Base-by-base conservation (phyloP, 2,797 vertebrate genomes). In the Epinephelus malabaricus region DNA sequence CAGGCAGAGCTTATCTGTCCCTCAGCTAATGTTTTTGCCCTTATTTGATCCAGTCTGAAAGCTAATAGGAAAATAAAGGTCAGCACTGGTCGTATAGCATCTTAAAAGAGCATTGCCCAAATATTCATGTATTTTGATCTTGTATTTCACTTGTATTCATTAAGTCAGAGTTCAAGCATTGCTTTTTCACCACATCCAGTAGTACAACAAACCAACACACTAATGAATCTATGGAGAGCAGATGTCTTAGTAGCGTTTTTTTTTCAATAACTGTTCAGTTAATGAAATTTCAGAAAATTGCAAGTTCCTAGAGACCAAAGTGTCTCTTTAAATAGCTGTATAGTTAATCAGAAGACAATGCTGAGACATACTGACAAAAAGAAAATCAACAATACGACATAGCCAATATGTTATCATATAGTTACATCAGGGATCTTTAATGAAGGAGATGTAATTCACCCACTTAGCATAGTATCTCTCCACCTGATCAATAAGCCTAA, bases 1-100 rank as follows among this genome's bases (percentile, higher is more conserved):
- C 15, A 78, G 68, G 69, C 40, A 62, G 63, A 47, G 43, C 25
- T 49, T 30, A 59, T 25, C 34, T 76, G 45, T 63, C 21, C 50
- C 30, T 19, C 11, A 63, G 34, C 58, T 58, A 58, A 18, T 71
- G 11, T 69, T 53, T 69, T 19, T 54, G 18, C 18, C 25, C 2
- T 14, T 7, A 23, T 58, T 56, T 86, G 18, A 23, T 50, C 15
- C 25, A 51, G 55, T 51, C 15, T 68, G 17, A 70, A 62, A 19
- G 51, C 45, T 46, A 68, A 78, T 34, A 18, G 54, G 18, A 69
- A 60, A 40, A 40, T 3, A 17, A 40, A 51, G 53, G 19, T 71
- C n/a, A 25, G 12, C 0, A 8, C 2, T 25, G 30, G 12, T 25
- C 3, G 5, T 23, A 18, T 12, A 62, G 47, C 25, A 45, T 45